Base-by-base conservation (phyloP, 2,797 vertebrate species). In the Eulemur rubriventer region DNA sequence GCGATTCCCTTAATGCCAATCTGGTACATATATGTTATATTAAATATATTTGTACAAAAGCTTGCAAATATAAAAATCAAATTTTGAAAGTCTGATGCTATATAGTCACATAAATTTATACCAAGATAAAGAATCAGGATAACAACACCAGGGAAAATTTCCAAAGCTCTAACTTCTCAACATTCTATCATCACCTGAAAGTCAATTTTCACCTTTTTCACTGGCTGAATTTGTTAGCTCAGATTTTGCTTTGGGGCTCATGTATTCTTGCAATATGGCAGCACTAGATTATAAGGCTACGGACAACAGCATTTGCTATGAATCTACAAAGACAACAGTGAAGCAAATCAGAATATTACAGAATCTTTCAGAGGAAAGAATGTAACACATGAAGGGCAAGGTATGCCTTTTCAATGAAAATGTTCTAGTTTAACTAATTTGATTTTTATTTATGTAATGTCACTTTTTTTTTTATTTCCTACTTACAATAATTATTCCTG, bases 191-290 rank as follows among this genome's bases (percentile, higher is more conserved):
- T 98, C 98, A 98, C 98, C 98, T 98, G 98, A 97, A 98, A 99
- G 98, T 98, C 98, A 99, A 99, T 99, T 98, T 99, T 99, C 98
- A 99, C 98, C 99, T 99, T 98, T 98, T 98, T 98, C 98, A 98
- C 95, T 94, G 97, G 97, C 98, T 98, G 98, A 98, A 98, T 98
- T 98, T 98, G 96, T 98, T 98, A 98, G 97, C 97, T 98, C 98
- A 96, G 96, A 97, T 98, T 98, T 97, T 98, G 97, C 98, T 98
- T 96, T 98, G 95, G 94, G 97, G 98, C 97, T 98, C 96, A 59
- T 89, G 2, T 96, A 93, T 90, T 98, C 98, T 84, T 97, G 96
- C 97, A 97, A 93, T 95, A 98, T 79, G 96, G 98, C 94, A 97
- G 96, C 50, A 94, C 89, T 87, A 97, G 97, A 98, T 98, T 98